These are phyloP conservation scores for Tethya wilhelma DNA, from an alignment of 37 sponge, comb jelly and placozoan genomes.

Conservation along the genomic window DNA sequence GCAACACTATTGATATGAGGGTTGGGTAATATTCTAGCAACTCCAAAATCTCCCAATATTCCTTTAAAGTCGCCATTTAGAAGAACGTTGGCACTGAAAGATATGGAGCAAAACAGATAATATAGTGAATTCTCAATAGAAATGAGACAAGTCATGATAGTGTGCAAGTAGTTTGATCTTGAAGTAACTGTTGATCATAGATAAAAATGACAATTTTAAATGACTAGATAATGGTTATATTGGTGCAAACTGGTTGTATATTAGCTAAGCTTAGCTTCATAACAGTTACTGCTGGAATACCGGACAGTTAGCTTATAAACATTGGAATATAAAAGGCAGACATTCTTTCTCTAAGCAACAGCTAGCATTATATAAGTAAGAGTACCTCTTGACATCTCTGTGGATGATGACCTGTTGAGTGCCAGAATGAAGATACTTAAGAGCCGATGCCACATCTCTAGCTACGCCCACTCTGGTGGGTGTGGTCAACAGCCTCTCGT, in stretches of 20 bases:
- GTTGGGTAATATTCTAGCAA: slow-evolving; percentile 29
- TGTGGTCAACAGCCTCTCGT: slow-evolving; percentile 7
- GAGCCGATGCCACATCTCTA: slow-evolving; percentile 38
- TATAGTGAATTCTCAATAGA: too few relatives aligned
- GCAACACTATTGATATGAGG: background rate
- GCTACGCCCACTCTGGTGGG: slow-evolving; percentile 28
- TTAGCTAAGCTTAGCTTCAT: too few relatives aligned
- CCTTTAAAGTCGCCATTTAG: slow-evolving; percentile 48
- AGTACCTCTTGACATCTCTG: slow-evolving; percentile 73
- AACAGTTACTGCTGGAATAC: too few relatives aligned
- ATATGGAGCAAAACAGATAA: background rate
- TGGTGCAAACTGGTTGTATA: background rate
- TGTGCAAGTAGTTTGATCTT: background rate
- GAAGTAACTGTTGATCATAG: background rate
- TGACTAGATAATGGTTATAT: background rate
- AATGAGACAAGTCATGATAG: too few relatives aligned
- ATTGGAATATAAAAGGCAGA: too few relatives aligned
- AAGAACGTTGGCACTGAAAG: slow-evolving; percentile 60
- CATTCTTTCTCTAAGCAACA: too few relatives aligned
- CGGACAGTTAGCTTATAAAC: too few relatives aligned
- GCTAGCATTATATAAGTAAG: background rate
- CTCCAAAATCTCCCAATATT: slow-evolving; percentile 62
- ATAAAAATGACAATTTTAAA: background rate
- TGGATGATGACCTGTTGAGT: slow-evolving; percentile 25
- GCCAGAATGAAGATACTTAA: slow-evolving; percentile 56